phyloP scores from a whole-genome alignment of 2,888 invertebrate species.

The Pseudoips prasinana region DNA sequence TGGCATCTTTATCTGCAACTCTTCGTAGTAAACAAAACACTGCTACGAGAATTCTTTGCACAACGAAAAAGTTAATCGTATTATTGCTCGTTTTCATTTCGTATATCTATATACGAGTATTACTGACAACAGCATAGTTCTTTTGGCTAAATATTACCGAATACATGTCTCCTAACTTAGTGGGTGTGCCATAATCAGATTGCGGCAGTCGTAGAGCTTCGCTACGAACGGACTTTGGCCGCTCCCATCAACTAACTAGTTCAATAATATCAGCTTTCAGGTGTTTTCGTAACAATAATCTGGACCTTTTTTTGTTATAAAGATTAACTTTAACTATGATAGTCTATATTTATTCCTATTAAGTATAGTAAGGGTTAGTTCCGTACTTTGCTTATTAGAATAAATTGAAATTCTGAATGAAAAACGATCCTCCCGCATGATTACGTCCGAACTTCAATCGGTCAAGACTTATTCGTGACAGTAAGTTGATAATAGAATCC shows the following conservation, averaged over 20 bases:
- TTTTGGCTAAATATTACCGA: slow-evolving; percentile 15
- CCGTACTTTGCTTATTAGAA: too few relatives aligned
- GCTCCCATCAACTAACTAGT: slow-evolving; percentile 58
- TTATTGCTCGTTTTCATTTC: neutral
- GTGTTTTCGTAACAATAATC: slow-evolving; percentile 10
- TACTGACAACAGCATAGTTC: neutral
- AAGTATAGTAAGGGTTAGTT: too few relatives aligned
- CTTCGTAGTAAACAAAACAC: slow-evolving; percentile 12
- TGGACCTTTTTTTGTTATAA: slow-evolving; percentile 9
- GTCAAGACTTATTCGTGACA: too few relatives aligned
- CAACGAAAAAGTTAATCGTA: too few relatives aligned
- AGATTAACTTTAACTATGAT: slow-evolving; percentile 24
- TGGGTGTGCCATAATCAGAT: slow-evolving; percentile 79
- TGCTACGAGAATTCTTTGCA: slow-evolving; percentile 17
- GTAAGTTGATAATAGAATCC: too few relatives aligned
- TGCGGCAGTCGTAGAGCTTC: slow-evolving; percentile 78
- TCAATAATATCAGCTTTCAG: slow-evolving; percentile 30
- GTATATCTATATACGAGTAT: neutral
- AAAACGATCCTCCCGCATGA: too few relatives aligned
- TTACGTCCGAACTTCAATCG: too few relatives aligned
- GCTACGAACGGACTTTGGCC: slow-evolving; percentile 56
- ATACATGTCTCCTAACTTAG: slow-evolving; percentile 47
- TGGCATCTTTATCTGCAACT: too few relatives aligned
- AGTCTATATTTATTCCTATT: slow-evolving; percentile 5
- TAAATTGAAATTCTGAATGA: too few relatives aligned